phyloP scores from a whole-genome alignment of 1,140 invertebrate genomes.

The Heliothis subflexa region DNA sequence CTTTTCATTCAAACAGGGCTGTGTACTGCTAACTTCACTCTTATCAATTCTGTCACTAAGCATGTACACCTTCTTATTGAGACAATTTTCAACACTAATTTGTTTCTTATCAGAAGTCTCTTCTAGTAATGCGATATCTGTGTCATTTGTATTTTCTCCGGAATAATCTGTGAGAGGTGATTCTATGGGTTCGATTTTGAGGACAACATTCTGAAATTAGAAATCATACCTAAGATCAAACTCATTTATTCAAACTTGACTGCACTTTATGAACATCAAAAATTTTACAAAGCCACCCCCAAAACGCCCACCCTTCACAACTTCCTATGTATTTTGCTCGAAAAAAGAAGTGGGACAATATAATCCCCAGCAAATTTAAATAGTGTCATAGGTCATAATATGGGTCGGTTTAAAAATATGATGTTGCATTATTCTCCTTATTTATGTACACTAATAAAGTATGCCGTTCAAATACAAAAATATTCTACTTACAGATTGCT shows the following conservation, averaged over 20 bases:
- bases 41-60: slow-evolving; percentile 64
- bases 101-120: slow-evolving; percentile 74
- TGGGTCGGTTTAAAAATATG: no score
- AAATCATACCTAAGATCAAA: slow-evolving; percentile 20
- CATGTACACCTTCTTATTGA: slow-evolving; percentile 42
- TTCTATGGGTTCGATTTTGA: slow-evolving; percentile 78
- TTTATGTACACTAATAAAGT: no score
- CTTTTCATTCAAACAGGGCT: slow-evolving; percentile 75
- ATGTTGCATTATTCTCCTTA: no score
- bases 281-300: no score
- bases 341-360: no score
- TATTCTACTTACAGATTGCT: slow-evolving; percentile 63
- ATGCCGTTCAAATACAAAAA: background rate
- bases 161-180: slow-evolving; percentile 80
- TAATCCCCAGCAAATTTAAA: no score
- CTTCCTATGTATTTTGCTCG: no score
- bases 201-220: slow-evolving; percentile 71
- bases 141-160: slow-evolving; percentile 79
- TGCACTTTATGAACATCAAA: no score
- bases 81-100: slow-evolving; percentile 63
- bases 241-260: no score
- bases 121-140: slow-evolving; percentile 76
- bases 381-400: no score
- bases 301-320: no score
- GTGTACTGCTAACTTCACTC: slow-evolving; percentile 82